Base-by-base conservation (phyloP, 2,113 vertebrate species). In the Lamprologus tigripictilis region DNA sequence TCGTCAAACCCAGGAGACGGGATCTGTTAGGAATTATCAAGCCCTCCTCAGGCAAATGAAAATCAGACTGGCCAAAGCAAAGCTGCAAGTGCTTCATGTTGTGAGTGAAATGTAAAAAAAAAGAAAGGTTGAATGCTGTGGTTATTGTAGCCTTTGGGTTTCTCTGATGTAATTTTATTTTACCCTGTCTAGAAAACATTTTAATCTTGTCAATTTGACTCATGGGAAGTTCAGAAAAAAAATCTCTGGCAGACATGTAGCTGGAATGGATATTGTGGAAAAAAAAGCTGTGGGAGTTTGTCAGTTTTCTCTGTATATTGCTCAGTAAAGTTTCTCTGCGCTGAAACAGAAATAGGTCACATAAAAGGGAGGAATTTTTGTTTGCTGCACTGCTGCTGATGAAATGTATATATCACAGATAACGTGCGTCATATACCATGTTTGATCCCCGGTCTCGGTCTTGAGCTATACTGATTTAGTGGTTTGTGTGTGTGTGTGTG, bases 11-110 rank as follows among this genome's bases (percentile, higher is more conserved):
- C 88, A 80, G 81, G 93, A 94, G 92, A 93, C 14, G 23, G 90
- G 88, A 93, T 95, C 95, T 96, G 94, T 93, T 94, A 80, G 92
- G 94, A 94, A 94, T 95, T 94, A 95, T 88, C 66, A 86, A 92
- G 78, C 37, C 80, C 92, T 93, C 93, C 93, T 86, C 88, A 53
- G 92, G 94, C 93, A 90, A 91, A 95, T 94, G 89, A 89, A 93
- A 95, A 91, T 94, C 89, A 94, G 89, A 80, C 83, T 37, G 92
- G 89, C 86, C 90, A 93, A 93, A 92, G 88, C 63, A 87, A 87
- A 89, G 81, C 85, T 88, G 89, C 88, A 86, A 93, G 87, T 89
- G 88, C 85, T 94, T 87, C 55, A 81, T 87, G 66, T 88, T 91
- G 14, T 58, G 83, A 92, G 78, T 82, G 88, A 90, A 90, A 58